Conservation (phyloP, 2,797 vertebrate species). For the Benthosema pterotum region DNA sequence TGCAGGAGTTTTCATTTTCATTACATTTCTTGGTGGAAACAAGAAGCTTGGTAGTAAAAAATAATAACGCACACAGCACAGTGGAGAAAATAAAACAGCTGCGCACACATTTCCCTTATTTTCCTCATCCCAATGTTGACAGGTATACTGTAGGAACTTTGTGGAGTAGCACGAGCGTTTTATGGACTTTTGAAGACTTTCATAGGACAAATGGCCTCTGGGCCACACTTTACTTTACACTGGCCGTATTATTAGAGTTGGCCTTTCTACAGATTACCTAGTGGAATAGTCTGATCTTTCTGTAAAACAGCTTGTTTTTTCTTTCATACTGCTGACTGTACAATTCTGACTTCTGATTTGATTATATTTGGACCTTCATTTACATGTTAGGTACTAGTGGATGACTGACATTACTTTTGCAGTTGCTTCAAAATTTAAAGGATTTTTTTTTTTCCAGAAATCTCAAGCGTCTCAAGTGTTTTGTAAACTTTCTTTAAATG, state of each 20-base stretch:
- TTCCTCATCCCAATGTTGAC: conserved; percentile 6
- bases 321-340: conserved; percentile 57
- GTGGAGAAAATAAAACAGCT: no score
- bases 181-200: conserved; percentile 55
- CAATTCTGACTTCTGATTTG: conserved; percentile 52
- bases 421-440: conserved; percentile 26
- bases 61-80: no score
- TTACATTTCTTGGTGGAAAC: no score
- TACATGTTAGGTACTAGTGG: conserved; percentile 50
- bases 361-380: conserved; percentile 53
- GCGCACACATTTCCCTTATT: no score
- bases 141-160: conserved; percentile 66
- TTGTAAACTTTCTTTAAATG: conserved; percentile 23
- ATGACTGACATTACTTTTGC: conserved; percentile 42
- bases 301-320: conserved; percentile 44
- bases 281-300: conserved; percentile 46
- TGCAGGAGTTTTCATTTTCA: no score
- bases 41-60: no score
- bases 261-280: conserved; percentile 50
- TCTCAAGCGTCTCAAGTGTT: conserved; percentile 26
- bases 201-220: conserved; percentile 55
- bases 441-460: neutral
- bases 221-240: conserved; percentile 50
- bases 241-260: conserved; percentile 53
- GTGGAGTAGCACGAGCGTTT: conserved; percentile 68